Evolutionary conservation across 2,797 vertebrate species (phyloP), one percentile per base, ranked within the genome.

Genomic region (Salmo trutta): DNA sequence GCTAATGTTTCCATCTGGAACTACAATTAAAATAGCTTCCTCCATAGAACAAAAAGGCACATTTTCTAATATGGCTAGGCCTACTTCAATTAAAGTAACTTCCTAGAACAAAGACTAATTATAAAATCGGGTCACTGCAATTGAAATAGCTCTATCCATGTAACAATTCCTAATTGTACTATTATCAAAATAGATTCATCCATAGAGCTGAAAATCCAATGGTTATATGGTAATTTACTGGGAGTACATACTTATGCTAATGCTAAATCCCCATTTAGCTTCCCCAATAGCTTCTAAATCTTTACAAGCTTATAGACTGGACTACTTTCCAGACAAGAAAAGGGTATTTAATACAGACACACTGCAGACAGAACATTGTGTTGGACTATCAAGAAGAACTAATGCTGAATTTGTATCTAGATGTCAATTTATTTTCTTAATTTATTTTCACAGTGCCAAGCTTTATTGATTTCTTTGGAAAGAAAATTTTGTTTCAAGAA

Each of bases 21-120:
- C 7, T 5, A 64, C 73, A 74, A 47, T 74, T 16, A 36, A 81
- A 73, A 77, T 8, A 19, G 10, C 64, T 21, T 81, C 70, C 74
- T 19, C 19, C n/a, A 73, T 5, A 33, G 17, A 73, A 54, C 71
- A 8, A 71, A 71, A 33, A 81, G 74, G 84, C 66, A 21, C 80
- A 77, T 24, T 31, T 29, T 27, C 14, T 53, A 66, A 77, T 66
- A 24, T 53, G 4, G 84, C 83, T 71, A 70, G 67, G 59, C 82
- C 78, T 77, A 16, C 71, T 77, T 68, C 69, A 75, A 15, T 68
- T 7, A 19, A 33, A 68, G 15, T 68, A 68, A 5, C 8, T 64
- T 24, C 59, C 12, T 8, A 64, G 21, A 27, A 24, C n/a, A 64
- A 24, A 64, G 3, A 27, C 17, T 12, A 19, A 70, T 5, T 12